Base-by-base conservation (phyloP, 2,888 invertebrate genomes). In the Cataglyphis altisquamis region DNA sequence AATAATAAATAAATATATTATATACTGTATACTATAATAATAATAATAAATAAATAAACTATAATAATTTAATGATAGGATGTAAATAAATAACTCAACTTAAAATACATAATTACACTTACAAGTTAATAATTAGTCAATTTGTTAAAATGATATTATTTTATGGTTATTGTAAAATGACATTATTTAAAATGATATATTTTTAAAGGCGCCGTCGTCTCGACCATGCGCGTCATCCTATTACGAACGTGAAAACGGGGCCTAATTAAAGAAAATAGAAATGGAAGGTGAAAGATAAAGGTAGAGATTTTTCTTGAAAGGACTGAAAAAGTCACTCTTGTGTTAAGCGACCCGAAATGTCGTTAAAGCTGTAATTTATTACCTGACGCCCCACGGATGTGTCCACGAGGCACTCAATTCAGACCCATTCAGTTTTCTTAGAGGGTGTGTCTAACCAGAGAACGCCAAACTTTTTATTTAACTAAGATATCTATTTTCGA, bases 401-500 rank as follows among this genome's bases (percentile, higher is more conserved):
- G 32, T 6, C 25, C 25, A 5, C 18, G 45, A 25, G n/a, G 15
- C 15, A 5, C 3, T 25, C 3, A 3, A 41, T n/a, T 60, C 60
- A 45, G 29, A 32, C 3, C 12, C n/a, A 41, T 60, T 60, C 60
- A 25, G 15, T 6, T 18, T 52, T 63, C 4, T 25, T 29, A 55
- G 21, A 75, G 15, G 39, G 8, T 18, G 21, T 36, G 9, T n/a
- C 36, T 8, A 21, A 39, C 21, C 21, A 21, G 39, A 39, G 39
- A 60, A 25, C 32, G 8, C 12, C 21, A 21, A 39, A 25, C 25
- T 25, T 64, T 25, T 64, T 25, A 63, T 64, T 64, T 39, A 39
- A 52, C 0, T 52, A 39, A 75, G 18, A 52, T 63, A 32, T 48
- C 21, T 64, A 52, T 55, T 77, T 77, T 77, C 6, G n/a, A 2